Percentiles rank a stretch among this genome's conserved stretches.
These are phyloP conservation scores for Hemibagrus guttatus DNA, from an alignment of 2,797 vertebrate species.

Conservation along the genomic window DNA sequence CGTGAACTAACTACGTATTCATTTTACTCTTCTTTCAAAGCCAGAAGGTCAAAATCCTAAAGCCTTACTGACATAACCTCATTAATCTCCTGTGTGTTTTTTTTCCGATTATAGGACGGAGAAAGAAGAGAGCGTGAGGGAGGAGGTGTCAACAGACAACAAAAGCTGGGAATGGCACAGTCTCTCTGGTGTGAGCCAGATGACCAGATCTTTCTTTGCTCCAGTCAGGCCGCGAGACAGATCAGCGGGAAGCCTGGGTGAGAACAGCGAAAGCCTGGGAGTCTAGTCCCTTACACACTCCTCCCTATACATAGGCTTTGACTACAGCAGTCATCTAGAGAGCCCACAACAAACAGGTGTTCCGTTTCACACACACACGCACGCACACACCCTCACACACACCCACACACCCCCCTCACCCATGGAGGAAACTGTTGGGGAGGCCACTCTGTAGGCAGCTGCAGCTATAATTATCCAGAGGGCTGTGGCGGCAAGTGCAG, in stretches of 20 bases:
- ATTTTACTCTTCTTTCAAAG: neutral
- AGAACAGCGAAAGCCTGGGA: slow-evolving; percentile 63
- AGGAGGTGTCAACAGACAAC: slow-evolving; percentile 51
- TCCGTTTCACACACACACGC: slow-evolving; percentile 85
- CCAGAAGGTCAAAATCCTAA: neutral
- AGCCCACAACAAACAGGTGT: slow-evolving; percentile 91
- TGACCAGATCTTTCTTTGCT: slow-evolving; percentile 68
- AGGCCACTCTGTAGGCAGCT: slow-evolving; percentile 86
- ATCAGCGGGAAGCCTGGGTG: slow-evolving; percentile 56
- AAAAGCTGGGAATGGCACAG: slow-evolving; percentile 49
- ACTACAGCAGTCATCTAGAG: slow-evolving; percentile 88
- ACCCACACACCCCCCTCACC: slow-evolving; percentile 67
- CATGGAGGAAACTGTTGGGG: slow-evolving; percentile 80
- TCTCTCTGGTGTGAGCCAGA: slow-evolving; percentile 52
- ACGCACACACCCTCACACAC: slow-evolving; percentile 76
- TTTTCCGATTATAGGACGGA: slow-evolving; percentile 16
- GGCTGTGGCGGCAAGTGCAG: slow-evolving; percentile 43
- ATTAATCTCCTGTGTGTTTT: slow-evolving; percentile 19
- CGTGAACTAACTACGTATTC: neutral
- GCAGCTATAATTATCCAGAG: slow-evolving; percentile 83
- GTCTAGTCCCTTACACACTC: slow-evolving; percentile 80
- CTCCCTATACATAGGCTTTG: slow-evolving; percentile 83
- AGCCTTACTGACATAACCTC: slow-evolving; percentile 22
- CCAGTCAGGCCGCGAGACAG: slow-evolving; percentile 48
- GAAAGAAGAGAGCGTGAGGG: slow-evolving; percentile 35